Conservation (phyloP, 2,888 invertebrate genomes). For the Metalampra italica region DNA sequence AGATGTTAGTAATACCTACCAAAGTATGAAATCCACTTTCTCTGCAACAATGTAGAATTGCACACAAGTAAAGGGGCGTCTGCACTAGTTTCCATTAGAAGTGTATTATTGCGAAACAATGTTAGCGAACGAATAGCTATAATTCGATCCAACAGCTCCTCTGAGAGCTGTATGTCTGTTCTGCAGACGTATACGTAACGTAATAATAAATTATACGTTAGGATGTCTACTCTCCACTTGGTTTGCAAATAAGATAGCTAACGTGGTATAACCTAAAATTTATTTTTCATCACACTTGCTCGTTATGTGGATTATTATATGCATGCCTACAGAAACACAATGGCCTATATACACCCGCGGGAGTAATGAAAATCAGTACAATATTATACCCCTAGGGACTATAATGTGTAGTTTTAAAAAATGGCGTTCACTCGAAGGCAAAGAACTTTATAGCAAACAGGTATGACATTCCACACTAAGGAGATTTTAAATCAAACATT, state of each 20-base stretch:
- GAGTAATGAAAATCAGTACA: too few relatives aligned
- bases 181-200: constrained; percentile 2
- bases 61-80: background rate
- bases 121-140: constrained; percentile 50
- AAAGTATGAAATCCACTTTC: background rate
- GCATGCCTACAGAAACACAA: too few relatives aligned
- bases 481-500: too few relatives aligned
- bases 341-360: too few relatives aligned
- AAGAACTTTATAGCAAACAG: too few relatives aligned
- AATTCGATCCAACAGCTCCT: constrained; percentile 54
- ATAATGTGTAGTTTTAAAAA: too few relatives aligned
- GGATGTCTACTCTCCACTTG: background rate
- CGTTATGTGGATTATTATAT: too few relatives aligned
- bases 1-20: background rate
- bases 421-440: too few relatives aligned
- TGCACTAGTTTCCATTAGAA: constrained; percentile 25
- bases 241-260: background rate
- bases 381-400: too few relatives aligned
- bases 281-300: too few relatives aligned
- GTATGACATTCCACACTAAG: too few relatives aligned
- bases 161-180: constrained; percentile 37
- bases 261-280: too few relatives aligned
- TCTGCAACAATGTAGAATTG: background rate
- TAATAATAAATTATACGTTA: background rate
- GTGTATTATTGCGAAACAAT: constrained; percentile 35